phyloP scores from a whole-genome alignment of 2,888 invertebrate species.

The Acanthoscelides obtectus region DNA sequence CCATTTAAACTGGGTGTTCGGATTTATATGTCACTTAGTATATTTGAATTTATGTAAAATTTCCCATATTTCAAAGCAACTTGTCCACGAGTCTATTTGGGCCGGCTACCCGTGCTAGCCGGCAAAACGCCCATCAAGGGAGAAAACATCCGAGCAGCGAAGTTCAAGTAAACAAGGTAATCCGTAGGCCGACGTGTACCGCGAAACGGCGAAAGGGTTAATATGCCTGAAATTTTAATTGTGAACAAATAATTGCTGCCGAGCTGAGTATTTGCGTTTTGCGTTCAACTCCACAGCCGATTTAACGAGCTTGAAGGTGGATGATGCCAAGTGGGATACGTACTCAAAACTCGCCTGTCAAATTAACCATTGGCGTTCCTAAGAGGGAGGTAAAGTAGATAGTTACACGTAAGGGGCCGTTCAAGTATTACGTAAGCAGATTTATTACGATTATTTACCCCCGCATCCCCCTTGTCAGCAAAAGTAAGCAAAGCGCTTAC shows the following conservation, averaged over 20 bases:
- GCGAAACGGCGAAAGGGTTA: constrained; percentile 45
- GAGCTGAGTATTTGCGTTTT: background rate
- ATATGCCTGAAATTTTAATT: constrained; percentile 50
- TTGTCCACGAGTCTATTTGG: no score
- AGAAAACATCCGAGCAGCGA: background rate
- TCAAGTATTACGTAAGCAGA: no score
- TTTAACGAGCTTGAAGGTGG: background rate
- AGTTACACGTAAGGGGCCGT: no score
- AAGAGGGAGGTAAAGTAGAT: no score
- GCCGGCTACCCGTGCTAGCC: no score
- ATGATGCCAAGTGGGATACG: background rate
- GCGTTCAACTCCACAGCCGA: background rate
- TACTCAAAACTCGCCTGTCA: background rate
- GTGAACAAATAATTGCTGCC: constrained; percentile 45
- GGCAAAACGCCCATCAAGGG: background rate
- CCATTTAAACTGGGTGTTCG: no score
- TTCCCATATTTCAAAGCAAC: no score
- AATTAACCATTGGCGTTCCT: background rate
- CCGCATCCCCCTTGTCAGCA: no score
- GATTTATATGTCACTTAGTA: no score
- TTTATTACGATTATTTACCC: no score
- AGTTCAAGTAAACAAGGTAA: background rate
- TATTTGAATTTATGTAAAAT: no score
- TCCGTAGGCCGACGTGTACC: background rate
- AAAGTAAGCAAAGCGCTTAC: no score